A percentile compares a stretch with the other conserved stretches of the same genome.
Conservation (phyloP, 2,888 invertebrate species). For the Palloptera scutellata region DNA sequence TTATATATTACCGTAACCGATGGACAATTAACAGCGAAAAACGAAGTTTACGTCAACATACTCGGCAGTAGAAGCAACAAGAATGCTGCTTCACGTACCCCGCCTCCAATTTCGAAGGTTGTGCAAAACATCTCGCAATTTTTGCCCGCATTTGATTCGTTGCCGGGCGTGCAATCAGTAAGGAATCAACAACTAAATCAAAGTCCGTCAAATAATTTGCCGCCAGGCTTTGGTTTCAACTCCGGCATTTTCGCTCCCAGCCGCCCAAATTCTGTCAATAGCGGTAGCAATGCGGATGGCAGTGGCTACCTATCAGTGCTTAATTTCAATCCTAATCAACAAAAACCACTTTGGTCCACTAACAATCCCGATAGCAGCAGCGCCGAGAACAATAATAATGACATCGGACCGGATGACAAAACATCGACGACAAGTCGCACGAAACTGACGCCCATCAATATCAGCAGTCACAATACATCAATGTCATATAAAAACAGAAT, state of each 20-base stretch:
- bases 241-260: constrained; percentile 28
- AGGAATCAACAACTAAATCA: constrained; percentile 54
- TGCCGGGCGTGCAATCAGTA: constrained; percentile 61
- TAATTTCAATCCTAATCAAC: constrained; percentile 54
- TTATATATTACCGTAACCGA: constrained; percentile 75
- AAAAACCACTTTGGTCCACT: constrained; percentile 34
- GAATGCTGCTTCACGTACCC: constrained; percentile 50
- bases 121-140: constrained; percentile 58
- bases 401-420: constrained; percentile 26
- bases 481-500: constrained; percentile 25
- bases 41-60: constrained; percentile 74
- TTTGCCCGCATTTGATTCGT: constrained; percentile 59
- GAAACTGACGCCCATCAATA: constrained; percentile 53
- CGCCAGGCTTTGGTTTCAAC: constrained; percentile 54
- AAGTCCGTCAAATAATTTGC: constrained; percentile 45
- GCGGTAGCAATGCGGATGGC: constrained; percentile 39
- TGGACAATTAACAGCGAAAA: constrained; percentile 72
- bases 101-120: constrained; percentile 56
- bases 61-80: constrained; percentile 41
- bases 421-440: constrained; percentile 47
- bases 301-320: constrained; percentile 59
- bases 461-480: constrained; percentile 24
- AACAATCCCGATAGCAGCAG: constrained; percentile 22
- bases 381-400: constrained; percentile 36
- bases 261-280: constrained; percentile 31